A percentile compares a stretch with the other conserved stretches of the same genome.
Conservation (phyloP, 1,140 invertebrate genomes). For the Agrilus planipennis region DNA sequence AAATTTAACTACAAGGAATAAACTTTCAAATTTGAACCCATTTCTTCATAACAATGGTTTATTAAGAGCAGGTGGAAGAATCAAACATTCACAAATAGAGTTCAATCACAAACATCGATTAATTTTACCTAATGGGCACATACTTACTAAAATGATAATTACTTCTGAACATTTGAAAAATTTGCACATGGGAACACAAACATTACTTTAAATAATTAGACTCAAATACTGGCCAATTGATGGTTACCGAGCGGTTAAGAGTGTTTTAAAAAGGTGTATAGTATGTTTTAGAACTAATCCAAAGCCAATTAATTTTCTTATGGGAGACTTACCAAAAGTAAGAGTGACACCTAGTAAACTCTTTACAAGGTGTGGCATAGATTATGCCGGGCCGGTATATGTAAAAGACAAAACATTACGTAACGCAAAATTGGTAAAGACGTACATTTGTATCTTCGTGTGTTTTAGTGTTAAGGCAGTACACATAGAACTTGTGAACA, state of each 20-base stretch:
- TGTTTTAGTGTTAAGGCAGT: constrained; percentile 2
- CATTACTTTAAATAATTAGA: constrained; percentile 10
- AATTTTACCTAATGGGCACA: constrained; percentile 15
- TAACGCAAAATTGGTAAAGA: background rate
- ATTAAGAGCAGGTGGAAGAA: constrained; percentile 25
- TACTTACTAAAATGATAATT: constrained; percentile 18
- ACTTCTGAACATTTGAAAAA: constrained; percentile 1
- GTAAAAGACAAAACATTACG: constrained; percentile 1
- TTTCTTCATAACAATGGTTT: constrained; percentile 27
- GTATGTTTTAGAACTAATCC: constrained; percentile 10
- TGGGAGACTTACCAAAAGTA: constrained; percentile 27
- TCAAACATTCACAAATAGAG: constrained; percentile 14
- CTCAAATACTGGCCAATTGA: constrained; percentile 12
- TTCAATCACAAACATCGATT: constrained; percentile 21
- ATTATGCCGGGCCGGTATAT: background rate
- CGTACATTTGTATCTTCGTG: background rate
- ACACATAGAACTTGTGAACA: background rate
- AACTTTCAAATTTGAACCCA: constrained; percentile 23
- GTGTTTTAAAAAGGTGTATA: constrained; percentile 9
- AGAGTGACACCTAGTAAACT: constrained; percentile 18
- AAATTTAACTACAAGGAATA: constrained; percentile 3
- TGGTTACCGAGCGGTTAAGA: constrained; percentile 8
- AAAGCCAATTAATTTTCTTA: constrained; percentile 14
- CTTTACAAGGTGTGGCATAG: constrained; percentile 21
- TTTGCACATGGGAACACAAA: constrained; percentile 9